Conservation (phyloP, 1,140 invertebrate species). For the Ceratitis capitata region DNA sequence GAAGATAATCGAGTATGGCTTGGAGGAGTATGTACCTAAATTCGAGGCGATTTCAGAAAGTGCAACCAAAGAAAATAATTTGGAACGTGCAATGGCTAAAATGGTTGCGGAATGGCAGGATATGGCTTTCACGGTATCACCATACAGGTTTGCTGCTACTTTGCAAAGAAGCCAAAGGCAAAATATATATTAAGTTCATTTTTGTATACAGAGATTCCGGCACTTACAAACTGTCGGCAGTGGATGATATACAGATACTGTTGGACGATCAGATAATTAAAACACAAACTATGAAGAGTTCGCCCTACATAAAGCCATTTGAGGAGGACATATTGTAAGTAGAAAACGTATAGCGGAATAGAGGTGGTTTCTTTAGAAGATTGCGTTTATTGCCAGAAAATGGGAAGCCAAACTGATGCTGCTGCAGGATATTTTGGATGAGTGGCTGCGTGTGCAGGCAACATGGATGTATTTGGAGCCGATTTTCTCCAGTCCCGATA, state of each 20-base stretch:
- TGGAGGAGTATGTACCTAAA: conserved; percentile 89
- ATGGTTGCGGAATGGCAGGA: conserved; percentile 95
- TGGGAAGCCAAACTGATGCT: conserved; percentile 83
- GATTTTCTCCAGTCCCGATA: conserved; percentile 97
- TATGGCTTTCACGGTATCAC: conserved; percentile 76
- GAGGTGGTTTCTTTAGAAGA: background rate
- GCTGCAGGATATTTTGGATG: conserved; percentile 92
- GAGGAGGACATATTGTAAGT: conserved; percentile 80
- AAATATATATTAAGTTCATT: background rate
- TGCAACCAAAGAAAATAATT: conserved; percentile 93
- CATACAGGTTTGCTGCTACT: conserved; percentile 62
- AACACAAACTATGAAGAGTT: conserved; percentile 97
- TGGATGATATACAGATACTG: conserved; percentile 95
- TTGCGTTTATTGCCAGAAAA: conserved; percentile 57
- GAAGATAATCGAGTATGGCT: conserved; percentile 92
- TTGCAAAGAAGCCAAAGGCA: background rate
- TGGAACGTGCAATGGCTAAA: conserved; percentile 88
- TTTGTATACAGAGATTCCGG: conserved; percentile 80
- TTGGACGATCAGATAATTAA: conserved; percentile 97
- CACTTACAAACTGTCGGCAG: conserved; percentile 87
- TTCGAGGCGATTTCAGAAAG: conserved; percentile 94
- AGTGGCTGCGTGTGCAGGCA: conserved; percentile 95
- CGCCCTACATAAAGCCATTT: conserved; percentile 96
- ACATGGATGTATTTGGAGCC: conserved; percentile 98
- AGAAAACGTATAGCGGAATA: background rate